phyloP scores from a whole-genome alignment of 2,113 vertebrate species.

The Gulo gulo region DNA sequence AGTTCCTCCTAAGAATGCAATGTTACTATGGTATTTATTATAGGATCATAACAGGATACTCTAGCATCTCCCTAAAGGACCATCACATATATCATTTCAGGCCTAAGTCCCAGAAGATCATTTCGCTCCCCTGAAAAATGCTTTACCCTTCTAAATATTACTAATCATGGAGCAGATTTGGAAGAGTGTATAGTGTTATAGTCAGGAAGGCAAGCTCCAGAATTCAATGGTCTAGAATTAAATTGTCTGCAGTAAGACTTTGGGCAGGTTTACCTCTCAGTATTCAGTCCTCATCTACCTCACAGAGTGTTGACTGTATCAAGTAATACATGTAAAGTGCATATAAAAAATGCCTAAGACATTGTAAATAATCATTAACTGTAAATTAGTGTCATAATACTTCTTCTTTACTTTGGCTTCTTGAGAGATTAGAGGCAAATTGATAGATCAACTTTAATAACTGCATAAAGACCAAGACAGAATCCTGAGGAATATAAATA shows the following conservation, averaged over 20 bases:
- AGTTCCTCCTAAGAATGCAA: background rate
- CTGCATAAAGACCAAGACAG: background rate
- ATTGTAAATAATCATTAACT: background rate
- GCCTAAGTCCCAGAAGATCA: background rate
- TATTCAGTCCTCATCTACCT: background rate
- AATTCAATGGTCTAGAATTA: background rate
- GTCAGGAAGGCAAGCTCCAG: background rate
- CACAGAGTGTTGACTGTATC: background rate
- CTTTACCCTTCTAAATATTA: background rate
- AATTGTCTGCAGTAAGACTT: background rate
- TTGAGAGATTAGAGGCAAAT: background rate
- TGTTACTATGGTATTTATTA: background rate
- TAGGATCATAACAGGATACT: background rate
- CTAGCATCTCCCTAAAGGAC: background rate
- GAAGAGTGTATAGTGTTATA: background rate
- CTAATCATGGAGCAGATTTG: background rate
- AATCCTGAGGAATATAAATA: background rate
- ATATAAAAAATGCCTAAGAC: constrained; percentile 3
- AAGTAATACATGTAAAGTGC: background rate
- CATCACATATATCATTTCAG: background rate
- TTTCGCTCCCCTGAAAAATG: background rate
- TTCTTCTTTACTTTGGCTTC: constrained; percentile 10
- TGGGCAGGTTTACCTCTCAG: background rate
- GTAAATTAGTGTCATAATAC: background rate
- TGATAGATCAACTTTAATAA: background rate